These are phyloP conservation scores for Tinamus major DNA, from an alignment of 2,797 vertebrate species.

Conservation along the genomic window DNA sequence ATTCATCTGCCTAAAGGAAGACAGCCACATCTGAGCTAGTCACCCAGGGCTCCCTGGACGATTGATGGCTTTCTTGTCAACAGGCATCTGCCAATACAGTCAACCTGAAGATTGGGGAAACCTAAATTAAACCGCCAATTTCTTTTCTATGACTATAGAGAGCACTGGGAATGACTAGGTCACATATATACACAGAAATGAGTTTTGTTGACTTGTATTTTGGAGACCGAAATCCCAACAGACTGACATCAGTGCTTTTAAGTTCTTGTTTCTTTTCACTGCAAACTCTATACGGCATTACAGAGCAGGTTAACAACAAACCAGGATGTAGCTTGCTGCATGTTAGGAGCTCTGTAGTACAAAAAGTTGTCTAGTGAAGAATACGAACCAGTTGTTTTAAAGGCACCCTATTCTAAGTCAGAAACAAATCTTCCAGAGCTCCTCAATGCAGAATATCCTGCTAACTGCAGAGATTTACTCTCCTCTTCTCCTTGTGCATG, in stretches of 20 bases:
- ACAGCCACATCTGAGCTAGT: neutral
- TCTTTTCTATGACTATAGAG: neutral
- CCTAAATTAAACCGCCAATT: neutral
- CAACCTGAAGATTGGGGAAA: neutral
- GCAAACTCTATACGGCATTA: neutral
- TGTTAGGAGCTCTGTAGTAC: rapidly evolving
- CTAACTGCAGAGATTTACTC: neutral
- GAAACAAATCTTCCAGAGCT: neutral
- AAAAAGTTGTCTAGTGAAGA: neutral
- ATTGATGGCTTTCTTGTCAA: neutral
- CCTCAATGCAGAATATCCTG: neutral
- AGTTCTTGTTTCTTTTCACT: neutral
- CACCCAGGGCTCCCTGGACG: neutral
- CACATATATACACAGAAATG: neutral
- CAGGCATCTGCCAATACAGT: neutral
- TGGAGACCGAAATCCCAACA: neutral
- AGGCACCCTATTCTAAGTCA: rapidly evolving
- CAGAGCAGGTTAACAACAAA: neutral
- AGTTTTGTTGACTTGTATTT: neutral
- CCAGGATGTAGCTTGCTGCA: neutral
- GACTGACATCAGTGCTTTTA: neutral
- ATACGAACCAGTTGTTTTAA: neutral
- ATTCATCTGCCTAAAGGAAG: neutral
- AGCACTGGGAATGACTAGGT: neutral
- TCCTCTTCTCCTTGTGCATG: neutral